phyloP scores from a whole-genome alignment of 2,113 vertebrate species.

The Empidonax alnorum region DNA sequence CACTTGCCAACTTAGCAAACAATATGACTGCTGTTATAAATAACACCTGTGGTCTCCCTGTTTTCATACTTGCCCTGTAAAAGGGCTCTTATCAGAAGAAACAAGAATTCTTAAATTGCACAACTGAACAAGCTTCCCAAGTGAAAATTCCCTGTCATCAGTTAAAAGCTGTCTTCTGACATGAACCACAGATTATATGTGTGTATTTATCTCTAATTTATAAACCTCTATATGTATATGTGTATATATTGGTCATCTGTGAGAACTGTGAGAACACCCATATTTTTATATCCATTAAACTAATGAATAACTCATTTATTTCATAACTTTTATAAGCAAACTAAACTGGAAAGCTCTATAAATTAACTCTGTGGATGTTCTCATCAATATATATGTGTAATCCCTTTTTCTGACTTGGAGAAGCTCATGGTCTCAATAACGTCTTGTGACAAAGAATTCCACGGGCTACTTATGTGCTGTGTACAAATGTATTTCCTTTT shows the following conservation, averaged over 20 bases:
- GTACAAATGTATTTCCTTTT: slow-evolving; percentile 56
- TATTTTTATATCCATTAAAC: not conserved
- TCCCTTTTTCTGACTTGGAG: slow-evolving; percentile 5
- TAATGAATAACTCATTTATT: not conserved
- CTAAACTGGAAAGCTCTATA: not conserved
- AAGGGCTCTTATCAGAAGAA: not conserved
- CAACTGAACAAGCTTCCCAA: not conserved
- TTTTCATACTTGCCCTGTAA: not conserved
- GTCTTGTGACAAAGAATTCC: slow-evolving; percentile 20
- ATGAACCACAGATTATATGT: slow-evolving; percentile 19
- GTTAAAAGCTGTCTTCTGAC: slow-evolving; percentile 25
- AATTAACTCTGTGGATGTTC: slow-evolving; percentile 45
- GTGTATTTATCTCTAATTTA: slow-evolving; percentile 42
- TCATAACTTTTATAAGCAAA: not conserved
- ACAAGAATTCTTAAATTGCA: not conserved
- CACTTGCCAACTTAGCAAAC: not conserved
- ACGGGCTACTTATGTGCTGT: slow-evolving; percentile 40
- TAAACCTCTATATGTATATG: slow-evolving; percentile 17
- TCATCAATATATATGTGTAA: slow-evolving; percentile 48
- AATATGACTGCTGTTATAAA: not conserved
- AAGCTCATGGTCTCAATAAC: slow-evolving; percentile 23
- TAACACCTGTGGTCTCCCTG: not conserved
- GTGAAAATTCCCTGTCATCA: not conserved
- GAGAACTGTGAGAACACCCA: slow-evolving; percentile 57
- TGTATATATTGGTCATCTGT: slow-evolving; percentile 52